Percentiles rank a stretch among this genome's conserved stretches.
These are phyloP conservation scores for Microctonus brassicae DNA, from an alignment of 2,888 invertebrate species.

Conservation along the genomic window DNA sequence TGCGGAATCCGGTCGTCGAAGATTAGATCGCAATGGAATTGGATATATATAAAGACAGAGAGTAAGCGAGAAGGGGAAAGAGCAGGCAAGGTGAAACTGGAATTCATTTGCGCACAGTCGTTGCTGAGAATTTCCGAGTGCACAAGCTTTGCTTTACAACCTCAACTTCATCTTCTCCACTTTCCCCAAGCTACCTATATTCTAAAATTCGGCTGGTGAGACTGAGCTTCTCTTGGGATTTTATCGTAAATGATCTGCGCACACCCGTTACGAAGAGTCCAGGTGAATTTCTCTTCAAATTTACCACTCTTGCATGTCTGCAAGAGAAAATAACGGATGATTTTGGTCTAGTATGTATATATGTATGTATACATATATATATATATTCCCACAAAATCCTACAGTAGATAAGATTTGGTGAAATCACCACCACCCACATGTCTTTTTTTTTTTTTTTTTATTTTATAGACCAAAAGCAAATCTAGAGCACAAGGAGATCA, in stretches of 20 bases:
- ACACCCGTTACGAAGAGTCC: background rate
- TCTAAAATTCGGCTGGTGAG: background rate
- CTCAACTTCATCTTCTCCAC: background rate
- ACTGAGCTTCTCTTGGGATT: background rate
- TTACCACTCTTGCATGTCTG: background rate
- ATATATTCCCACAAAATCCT: background rate
- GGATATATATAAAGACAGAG: background rate
- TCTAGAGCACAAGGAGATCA: slow-evolving; percentile 14
- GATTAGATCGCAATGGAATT: slow-evolving; percentile 22
- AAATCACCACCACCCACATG: background rate
- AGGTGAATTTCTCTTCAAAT: background rate
- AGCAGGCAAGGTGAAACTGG: background rate
- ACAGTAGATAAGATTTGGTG: slow-evolving; percentile 15
- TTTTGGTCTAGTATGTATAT: background rate
- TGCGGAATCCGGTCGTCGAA: slow-evolving; percentile 13
- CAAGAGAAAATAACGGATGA: background rate
- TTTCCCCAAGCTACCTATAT: background rate
- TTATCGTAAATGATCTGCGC: background rate
- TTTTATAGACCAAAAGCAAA: background rate
- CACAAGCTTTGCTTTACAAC: slow-evolving; percentile 9
- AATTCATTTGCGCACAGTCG: slow-evolving; percentile 16
- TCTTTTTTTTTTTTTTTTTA: background rate
- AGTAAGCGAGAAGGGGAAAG: background rate
- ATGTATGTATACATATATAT: background rate
- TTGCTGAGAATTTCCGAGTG: slow-evolving; percentile 1